Base-by-base conservation (phyloP, 2,888 invertebrate species). In the Pilophorus perplexus region DNA sequence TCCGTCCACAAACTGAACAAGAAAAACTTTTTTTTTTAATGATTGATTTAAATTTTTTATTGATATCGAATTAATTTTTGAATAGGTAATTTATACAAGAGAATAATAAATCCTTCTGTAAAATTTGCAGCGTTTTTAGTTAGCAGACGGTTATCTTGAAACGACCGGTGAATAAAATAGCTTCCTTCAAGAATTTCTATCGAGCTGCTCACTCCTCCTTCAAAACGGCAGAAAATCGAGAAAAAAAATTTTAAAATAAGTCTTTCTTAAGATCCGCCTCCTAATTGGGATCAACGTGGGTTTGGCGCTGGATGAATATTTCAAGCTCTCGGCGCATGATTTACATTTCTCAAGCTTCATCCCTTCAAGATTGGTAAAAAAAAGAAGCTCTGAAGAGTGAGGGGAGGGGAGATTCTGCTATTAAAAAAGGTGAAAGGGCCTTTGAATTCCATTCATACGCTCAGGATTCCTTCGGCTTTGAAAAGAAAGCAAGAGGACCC, bases 251-350 rank as follows among this genome's bases (percentile, higher is more conserved):
- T 33, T 33, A 33, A 8, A 8, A 8, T 33, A 33, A n/a, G n/a
- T n/a, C n/a, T 33, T 33, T 33, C 12, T 8, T 33, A 33, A 33
- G 12, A 12, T 12, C 33, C 6, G 12, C 33, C 33, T 33, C 33
- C 59, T 59, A 59, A 59, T 59, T 59, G 42, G 59, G 42, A 59
- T 42, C 40, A 42, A 59, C 59, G 59, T 22, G 59, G 40, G 18
- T 23, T 12, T 38, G 50, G 42, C 42, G 42, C 44, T 10, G 42
- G 59, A 59, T 59, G 59, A 59, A 59, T 59, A 59, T 59, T 59
- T 59, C 59, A 42, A 59, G 33, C 22, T 20, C 57, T 38, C 37
- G n/a, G 55, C 40, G 40, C 42, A 40, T 14, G 42, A 59, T 59
- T 59, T 59, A 25, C 59, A 59, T 59, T 59, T 59, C 25, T 12